Percentiles rank a stretch among this genome's conserved stretches.
Evolutionary conservation across 2,888 invertebrate species (phyloP).

Genomic region (Panzeria rudis): DNA sequence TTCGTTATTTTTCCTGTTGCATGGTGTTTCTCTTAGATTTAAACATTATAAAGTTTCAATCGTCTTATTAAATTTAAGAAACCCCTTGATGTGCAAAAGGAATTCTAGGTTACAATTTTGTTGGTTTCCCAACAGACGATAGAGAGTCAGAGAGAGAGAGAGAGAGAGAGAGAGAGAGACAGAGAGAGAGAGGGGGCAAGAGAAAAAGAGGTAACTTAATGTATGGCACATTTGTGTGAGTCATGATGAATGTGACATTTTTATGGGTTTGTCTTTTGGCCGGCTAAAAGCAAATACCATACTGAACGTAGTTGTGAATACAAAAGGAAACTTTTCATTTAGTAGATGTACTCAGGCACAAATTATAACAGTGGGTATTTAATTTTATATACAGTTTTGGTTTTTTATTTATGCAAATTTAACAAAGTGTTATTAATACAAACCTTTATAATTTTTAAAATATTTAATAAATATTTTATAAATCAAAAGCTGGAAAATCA

Average conservation of each 20-base stretch:
- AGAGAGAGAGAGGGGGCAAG: neutral
- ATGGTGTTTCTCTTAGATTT: neutral
- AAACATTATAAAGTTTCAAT: neutral
- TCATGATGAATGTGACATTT: constrained; percentile 74
- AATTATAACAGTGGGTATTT: constrained; percentile 15
- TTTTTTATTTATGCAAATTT: too few relatives aligned
- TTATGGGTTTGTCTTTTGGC: constrained; percentile 70
- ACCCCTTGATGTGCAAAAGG: constrained; percentile 11
- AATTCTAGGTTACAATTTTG: neutral
- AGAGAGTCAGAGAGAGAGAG: neutral
- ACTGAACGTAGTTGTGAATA: neutral
- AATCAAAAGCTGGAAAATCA: too few relatives aligned
- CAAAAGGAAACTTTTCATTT: constrained; percentile 28
- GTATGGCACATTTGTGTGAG: constrained; percentile 56
- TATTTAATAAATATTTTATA: too few relatives aligned
- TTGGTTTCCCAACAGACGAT: neutral
- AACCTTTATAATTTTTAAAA: too few relatives aligned
- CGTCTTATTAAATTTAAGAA: constrained; percentile 34
- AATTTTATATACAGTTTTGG: neutral
- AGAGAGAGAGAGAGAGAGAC: too few relatives aligned
- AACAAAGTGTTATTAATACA: too few relatives aligned
- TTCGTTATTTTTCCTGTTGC: neutral
- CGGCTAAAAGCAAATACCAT: constrained; percentile 23
- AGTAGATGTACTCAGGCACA: neutral
- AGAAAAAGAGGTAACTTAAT: neutral